Conservation (phyloP, 2,797 vertebrate species). For the Zenarchopterus dispar region DNA sequence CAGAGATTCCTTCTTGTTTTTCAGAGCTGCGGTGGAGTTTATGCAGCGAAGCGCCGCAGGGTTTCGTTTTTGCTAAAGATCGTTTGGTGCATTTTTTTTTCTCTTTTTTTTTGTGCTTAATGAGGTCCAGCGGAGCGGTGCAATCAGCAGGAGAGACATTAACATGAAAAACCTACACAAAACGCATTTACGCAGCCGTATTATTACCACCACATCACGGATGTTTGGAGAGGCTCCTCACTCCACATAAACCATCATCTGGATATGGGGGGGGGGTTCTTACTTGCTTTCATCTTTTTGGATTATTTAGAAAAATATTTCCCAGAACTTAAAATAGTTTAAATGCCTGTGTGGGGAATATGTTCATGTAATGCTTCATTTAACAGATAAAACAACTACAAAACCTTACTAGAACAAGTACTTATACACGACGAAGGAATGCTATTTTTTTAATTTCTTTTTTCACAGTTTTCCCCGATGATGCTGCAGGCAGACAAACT, state of each 20-base stretch:
- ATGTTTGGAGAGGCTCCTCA: neutral
- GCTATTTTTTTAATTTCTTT: too few species aligned
- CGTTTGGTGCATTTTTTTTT: conserved; percentile 36
- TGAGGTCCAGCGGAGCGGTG: conserved; percentile 21
- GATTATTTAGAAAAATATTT: too few species aligned
- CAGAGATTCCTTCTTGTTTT: neutral
- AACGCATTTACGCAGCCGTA: conserved; percentile 2
- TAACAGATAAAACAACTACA: too few species aligned
- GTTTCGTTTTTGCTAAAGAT: conserved; percentile 28
- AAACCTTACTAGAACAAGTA: too few species aligned
- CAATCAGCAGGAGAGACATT: conserved; percentile 14
- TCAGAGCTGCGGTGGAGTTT: conserved; percentile 11
- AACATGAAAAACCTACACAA: conserved; percentile 5
- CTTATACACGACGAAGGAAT: too few species aligned
- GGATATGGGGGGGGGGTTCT: neutral
- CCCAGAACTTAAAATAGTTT: too few species aligned
- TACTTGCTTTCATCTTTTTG: neutral
- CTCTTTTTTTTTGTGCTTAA: too few species aligned
- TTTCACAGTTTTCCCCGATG: too few species aligned
- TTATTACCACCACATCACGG: neutral
- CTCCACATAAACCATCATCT: neutral
- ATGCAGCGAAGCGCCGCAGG: conserved; percentile 34
- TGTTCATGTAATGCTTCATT: too few species aligned
- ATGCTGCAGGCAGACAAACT: too few species aligned
- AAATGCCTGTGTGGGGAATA: too few species aligned